Base-by-base conservation (phyloP, 2,113 vertebrate genomes). In the Loxodonta africana region DNA sequence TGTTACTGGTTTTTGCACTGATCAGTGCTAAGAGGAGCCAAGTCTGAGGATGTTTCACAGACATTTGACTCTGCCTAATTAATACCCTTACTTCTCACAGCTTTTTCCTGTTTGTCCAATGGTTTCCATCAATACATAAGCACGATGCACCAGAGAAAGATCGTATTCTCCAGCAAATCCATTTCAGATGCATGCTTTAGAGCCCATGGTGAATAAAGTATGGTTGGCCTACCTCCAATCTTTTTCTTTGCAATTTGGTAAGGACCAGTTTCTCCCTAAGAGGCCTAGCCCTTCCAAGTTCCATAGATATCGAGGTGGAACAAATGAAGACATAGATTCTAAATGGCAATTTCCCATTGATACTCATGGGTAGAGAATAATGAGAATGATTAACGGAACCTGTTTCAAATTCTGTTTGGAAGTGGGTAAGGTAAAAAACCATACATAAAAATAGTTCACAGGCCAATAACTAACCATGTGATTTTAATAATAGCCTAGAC, bases 221-320 rank as follows among this genome's bases (percentile, higher is more conserved):
- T 0, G 18, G 69, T 17, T 73, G 87, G 11, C 80, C 44, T 73
- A 74, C 67, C 87, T 67, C 37, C 84, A 94, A 26, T 69, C 65
- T 86, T 76, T 53, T 20, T 37, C 91, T 88, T 18, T 30, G 28
- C 92, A 88, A 89, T 82, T 46, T 88, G 88, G 60, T 83, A 62
- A 91, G 53, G 60, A 53, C 83, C 46, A 44, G 2, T 37, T 81
- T 84, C 63, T 88, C 63, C 77, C 11, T 51, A 41, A 91, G 48
- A 74, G 28, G 74, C 85, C 26, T 84, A 67, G 84, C 88, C 41
- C 57, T 81, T 86, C 80, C 91, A 69, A 69, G 78, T 67, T 65
- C 62, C 44, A 86, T 12, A 65, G 37, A 44, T 30, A 86, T 28
- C 30, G 76, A 80, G 17, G 57, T 73, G 37, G 60, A 90, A 73